phyloP scores from a whole-genome alignment of 2,888 invertebrate species.

The Pheosia tremula region DNA sequence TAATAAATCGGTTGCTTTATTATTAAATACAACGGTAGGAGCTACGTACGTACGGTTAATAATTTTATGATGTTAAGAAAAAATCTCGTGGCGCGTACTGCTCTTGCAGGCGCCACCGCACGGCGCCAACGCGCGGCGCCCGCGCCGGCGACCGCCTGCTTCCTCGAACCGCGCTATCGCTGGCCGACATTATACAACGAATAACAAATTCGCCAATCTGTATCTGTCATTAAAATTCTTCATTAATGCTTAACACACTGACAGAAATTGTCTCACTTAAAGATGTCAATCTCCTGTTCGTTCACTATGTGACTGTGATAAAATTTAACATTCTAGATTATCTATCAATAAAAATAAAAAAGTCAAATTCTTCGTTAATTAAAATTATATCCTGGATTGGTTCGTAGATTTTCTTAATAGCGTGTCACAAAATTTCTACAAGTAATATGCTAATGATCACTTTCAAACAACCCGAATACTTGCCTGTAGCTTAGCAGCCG shows the following conservation, averaged over 20 bases:
- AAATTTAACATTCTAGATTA: background rate
- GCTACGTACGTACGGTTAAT: conserved; percentile 45
- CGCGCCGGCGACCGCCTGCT: conserved; percentile 60
- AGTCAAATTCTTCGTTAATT: background rate
- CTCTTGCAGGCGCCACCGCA: conserved; percentile 63
- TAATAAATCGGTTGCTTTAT: conserved; percentile 46
- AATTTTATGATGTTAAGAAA: conserved; percentile 62
- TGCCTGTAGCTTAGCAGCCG: conserved; percentile 29
- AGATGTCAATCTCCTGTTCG: conserved; percentile 26
- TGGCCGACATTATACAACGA: conserved; percentile 61
- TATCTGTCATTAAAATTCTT: conserved; percentile 36
- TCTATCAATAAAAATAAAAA: background rate
- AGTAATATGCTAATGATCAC: conserved; percentile 27
- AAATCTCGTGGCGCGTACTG: conserved; percentile 58
- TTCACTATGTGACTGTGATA: background rate
- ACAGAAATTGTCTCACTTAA: conserved; percentile 31
- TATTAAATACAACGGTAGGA: conserved; percentile 36
- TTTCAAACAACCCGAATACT: conserved; percentile 29
- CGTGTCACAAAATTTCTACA: conserved; percentile 19
- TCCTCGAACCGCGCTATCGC: conserved; percentile 73
- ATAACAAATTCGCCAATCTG: conserved; percentile 47
- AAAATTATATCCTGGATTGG: background rate
- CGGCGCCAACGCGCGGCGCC: conserved; percentile 63
- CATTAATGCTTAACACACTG: conserved; percentile 32
- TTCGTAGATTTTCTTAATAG: conserved; percentile 19